A percentile compares a stretch with the other conserved stretches of the same genome.
Evolutionary conservation across 2,113 vertebrate species (phyloP).

Genomic region (Cyprinodon brontotheroides): DNA sequence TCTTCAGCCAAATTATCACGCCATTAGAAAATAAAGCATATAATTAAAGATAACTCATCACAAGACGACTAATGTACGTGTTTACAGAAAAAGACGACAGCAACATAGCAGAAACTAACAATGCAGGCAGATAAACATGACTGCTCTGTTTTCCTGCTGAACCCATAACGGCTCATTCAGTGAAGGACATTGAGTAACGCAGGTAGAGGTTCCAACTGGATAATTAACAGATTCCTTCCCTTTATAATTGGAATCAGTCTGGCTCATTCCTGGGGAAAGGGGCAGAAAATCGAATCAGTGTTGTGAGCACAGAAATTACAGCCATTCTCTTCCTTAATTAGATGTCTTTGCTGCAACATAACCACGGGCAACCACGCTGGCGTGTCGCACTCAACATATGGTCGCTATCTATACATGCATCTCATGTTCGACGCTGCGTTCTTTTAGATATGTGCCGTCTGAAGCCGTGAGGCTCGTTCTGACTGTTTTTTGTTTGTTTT

Average conservation of each 20-base stretch:
- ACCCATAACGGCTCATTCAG: conserved; percentile 41
- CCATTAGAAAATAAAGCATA: conserved; percentile 18
- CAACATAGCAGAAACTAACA: conserved; percentile 58
- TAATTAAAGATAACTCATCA: conserved; percentile 24
- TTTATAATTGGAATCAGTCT: conserved; percentile 75
- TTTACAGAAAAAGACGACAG: conserved; percentile 46
- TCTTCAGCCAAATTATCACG: conserved; percentile 3
- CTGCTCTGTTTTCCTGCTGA: conserved; percentile 42
- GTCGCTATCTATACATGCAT: conserved; percentile 52
- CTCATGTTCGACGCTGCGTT: conserved; percentile 39
- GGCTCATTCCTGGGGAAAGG: conserved; percentile 64
- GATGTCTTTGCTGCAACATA: conserved; percentile 63
- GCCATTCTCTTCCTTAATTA: conserved; percentile 76
- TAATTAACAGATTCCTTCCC: conserved; percentile 75
- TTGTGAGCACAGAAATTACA: conserved; percentile 67
- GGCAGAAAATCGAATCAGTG: conserved; percentile 76
- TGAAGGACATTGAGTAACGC: conserved; percentile 42
- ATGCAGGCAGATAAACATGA: conserved; percentile 34
- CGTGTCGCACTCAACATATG: conserved; percentile 70
- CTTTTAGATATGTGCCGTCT: conserved; percentile 41
- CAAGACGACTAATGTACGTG: conserved; percentile 29
- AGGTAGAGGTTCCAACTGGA: conserved; percentile 69
- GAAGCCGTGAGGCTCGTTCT: conserved; percentile 7
- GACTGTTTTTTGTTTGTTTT: conserved; percentile 9
- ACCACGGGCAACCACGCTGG: conserved; percentile 60